Percentiles rank a stretch among this genome's conserved stretches.
phyloP scores from a whole-genome alignment of 2,888 invertebrate species.

The Stratiomys singularior region DNA sequence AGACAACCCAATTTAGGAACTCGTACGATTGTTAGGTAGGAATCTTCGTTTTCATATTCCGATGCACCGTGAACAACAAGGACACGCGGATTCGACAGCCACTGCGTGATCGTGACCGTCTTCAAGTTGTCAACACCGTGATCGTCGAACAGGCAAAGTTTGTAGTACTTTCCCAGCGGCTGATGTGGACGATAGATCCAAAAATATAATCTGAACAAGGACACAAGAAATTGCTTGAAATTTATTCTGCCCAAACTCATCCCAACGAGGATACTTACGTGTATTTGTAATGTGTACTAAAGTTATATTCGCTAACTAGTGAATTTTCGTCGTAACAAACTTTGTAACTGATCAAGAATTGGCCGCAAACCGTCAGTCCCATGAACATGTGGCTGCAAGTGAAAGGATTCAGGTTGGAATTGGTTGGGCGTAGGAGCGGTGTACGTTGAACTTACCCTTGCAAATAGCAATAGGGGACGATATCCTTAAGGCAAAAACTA shows the following conservation, averaged over 20 bases:
- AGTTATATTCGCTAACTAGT: constrained; percentile 68
- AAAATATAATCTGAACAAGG: constrained; percentile 61
- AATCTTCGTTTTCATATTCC: constrained; percentile 64
- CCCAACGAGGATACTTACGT: constrained; percentile 66
- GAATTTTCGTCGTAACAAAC: constrained; percentile 69
- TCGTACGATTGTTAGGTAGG: constrained; percentile 64
- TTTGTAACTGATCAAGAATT: constrained; percentile 89
- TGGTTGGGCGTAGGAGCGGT: background rate
- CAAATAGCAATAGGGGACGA: constrained; percentile 69
- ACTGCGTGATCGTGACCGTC: constrained; percentile 72
- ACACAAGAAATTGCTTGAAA: background rate
- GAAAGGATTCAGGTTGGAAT: background rate
- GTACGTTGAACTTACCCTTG: constrained; percentile 57
- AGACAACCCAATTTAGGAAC: constrained; percentile 73
- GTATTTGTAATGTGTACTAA: constrained; percentile 72
- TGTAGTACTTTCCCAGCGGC: constrained; percentile 65
- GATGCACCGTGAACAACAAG: constrained; percentile 70
- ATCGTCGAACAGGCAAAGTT: constrained; percentile 71
- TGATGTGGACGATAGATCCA: constrained; percentile 65
- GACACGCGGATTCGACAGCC: constrained; percentile 71
- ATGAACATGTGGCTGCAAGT: constrained; percentile 85
- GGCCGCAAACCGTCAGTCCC: constrained; percentile 95
- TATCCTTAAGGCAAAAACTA: constrained; percentile 72
- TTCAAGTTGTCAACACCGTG: constrained; percentile 72
- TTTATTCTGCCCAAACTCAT: background rate